Percentiles rank a stretch among this genome's conserved stretches.
Evolutionary conservation across 2,888 invertebrate genomes (phyloP).

Genomic region (Sarcophaga rosellei): DNA sequence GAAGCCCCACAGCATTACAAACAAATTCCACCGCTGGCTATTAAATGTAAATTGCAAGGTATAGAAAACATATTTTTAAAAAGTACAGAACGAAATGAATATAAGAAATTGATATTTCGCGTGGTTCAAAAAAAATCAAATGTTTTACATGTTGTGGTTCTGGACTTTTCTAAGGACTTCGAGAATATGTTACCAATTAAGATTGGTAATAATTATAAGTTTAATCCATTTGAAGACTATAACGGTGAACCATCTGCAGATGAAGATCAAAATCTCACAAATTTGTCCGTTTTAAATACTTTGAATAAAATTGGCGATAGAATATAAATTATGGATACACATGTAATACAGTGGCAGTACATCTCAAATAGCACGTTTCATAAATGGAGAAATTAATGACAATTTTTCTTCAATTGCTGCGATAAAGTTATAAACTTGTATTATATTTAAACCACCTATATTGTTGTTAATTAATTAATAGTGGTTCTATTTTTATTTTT

Average conservation of each 20-base stretch:
- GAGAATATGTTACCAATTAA: background rate
- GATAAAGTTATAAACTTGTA: no score
- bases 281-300: slow-evolving; percentile 1
- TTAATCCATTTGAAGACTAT: slow-evolving; percentile 40
- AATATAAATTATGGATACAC: slow-evolving; percentile 56
- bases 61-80: slow-evolving; percentile 26
- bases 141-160: slow-evolving; percentile 58
- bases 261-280: background rate
- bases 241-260: background rate
- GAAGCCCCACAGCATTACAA: slow-evolving; percentile 52
- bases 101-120: slow-evolving; percentile 51
- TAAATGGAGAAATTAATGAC: no score
- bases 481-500: no score
- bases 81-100: slow-evolving; percentile 42
- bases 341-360: no score
- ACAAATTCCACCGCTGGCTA: slow-evolving; percentile 65
- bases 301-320: slow-evolving; percentile 17
- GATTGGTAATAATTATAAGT: background rate
- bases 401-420: no score
- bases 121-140: slow-evolving; percentile 42
- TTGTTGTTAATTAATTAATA: no score
- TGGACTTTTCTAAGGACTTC: slow-evolving; percentile 20
- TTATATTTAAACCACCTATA: no score
- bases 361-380: no score
- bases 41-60: slow-evolving; percentile 68